Evolutionary conservation across 1,140 invertebrate genomes (phyloP), one percentile per base, ranked within the genome.

Genomic region (Neoseiulus cucumeris): DNA sequence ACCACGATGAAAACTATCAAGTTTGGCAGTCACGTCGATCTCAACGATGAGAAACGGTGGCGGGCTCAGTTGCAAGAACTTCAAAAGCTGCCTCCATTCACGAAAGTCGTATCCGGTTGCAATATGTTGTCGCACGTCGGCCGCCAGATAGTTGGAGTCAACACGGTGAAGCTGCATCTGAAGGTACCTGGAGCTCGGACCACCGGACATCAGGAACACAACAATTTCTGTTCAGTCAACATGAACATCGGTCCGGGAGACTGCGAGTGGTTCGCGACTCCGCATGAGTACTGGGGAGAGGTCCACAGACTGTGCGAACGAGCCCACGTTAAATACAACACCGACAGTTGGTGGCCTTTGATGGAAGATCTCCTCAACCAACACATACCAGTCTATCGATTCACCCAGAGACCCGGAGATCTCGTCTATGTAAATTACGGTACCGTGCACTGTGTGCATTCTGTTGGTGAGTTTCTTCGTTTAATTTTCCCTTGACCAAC

Each of bases 191-290:
- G 76, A 0, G 72, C 68, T 18, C 66, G 75, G 64, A 77, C 75
- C 0, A 74, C 75, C 9, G 75, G 77, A n/a, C 80, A 82, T 68
- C 77, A 81, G 67, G 80, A 81, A 67, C 80, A 81, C 68, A 79
- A 80, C 69, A 79, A 77, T 66, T 80, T 80, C 68, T 80, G 79
- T 64, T 76, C 77, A 7, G 73, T 81, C 7, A 81, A 81, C 70
- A 75, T 81, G 29, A 81, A 82, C 71, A 79, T 82, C 64, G 80
- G 80, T 1, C 80, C 80, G 22, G 80, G 80, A 1, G 80, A 82
- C 68, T 80, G 79, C 70, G 80, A 81, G 70, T 81, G 80, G 80
- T 82, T 81, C 69, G 76, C 74, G 33, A 77, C 80, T 17, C 75
- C 79, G 2, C 75, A 80, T 65, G 72, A 76, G 44, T 81, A 81